These are phyloP conservation scores for Nannoperca obscura DNA, from an alignment of 2,797 vertebrate genomes.

Conservation along the genomic window DNA sequence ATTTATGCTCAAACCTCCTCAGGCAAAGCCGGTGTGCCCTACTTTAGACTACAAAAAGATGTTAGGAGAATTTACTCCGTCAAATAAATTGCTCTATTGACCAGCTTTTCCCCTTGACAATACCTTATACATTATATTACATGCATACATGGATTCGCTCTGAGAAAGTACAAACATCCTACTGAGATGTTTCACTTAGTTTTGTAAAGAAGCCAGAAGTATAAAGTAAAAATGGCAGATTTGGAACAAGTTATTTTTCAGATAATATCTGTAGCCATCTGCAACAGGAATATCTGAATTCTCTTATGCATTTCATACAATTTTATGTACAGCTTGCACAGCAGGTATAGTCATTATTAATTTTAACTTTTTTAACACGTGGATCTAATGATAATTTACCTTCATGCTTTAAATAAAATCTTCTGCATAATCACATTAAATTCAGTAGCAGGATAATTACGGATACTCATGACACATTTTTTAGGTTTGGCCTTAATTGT, in stretches of 20 bases:
- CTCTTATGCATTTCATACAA: background rate
- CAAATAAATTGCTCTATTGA: constrained; percentile 34
- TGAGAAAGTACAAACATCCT: background rate
- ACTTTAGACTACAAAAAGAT: constrained; percentile 47
- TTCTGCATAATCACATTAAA: background rate
- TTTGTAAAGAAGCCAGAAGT: background rate
- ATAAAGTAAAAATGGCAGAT: background rate
- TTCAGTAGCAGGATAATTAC: background rate
- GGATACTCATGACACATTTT: background rate
- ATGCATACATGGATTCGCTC: constrained; percentile 6
- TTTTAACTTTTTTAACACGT: background rate
- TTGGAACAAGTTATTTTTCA: background rate
- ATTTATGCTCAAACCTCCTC: constrained; percentile 51
- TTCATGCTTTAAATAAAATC: background rate
- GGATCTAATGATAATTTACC: background rate
- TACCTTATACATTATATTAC: background rate
- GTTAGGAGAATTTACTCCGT: constrained; percentile 18
- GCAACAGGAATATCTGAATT: background rate
- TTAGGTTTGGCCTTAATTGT: background rate
- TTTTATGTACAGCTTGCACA: background rate
- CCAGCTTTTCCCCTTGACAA: constrained; percentile 2
- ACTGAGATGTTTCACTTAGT: background rate
- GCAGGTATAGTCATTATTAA: background rate
- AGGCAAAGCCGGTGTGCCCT: constrained; percentile 31
- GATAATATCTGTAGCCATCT: background rate